These are phyloP conservation scores for Pseudolycoriella hygida DNA, from an alignment of 2,888 invertebrate genomes.

Conservation along the genomic window DNA sequence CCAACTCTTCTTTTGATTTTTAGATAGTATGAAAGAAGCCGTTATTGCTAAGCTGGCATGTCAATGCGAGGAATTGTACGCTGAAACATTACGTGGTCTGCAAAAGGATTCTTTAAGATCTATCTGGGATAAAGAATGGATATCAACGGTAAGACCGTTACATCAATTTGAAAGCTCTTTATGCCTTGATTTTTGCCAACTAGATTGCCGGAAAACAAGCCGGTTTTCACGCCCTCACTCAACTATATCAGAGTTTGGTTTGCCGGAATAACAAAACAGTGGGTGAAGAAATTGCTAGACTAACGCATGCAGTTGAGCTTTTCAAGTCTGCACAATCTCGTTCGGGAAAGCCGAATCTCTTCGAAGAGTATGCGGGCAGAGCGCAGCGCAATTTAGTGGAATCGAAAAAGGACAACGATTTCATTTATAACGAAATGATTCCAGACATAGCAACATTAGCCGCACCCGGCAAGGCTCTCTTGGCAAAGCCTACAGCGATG, in stretches of 20 bases:
- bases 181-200: no score
- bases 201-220: slow-evolving; percentile 73
- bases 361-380: slow-evolving; percentile 42
- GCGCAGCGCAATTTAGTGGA: slow-evolving; percentile 55
- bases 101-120: slow-evolving; percentile 65
- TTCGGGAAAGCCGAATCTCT: slow-evolving; percentile 38
- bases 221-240: slow-evolving; percentile 73
- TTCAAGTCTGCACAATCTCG: slow-evolving; percentile 58
- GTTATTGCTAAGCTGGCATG: slow-evolving; percentile 83
- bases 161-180: no score
- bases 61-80: slow-evolving; percentile 86
- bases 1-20: no score
- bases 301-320: slow-evolving; percentile 56
- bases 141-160: slow-evolving; percentile 36
- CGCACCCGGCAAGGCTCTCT: slow-evolving; percentile 61
- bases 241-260: slow-evolving; percentile 74
- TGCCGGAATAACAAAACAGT: slow-evolving; percentile 59
- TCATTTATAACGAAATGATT: slow-evolving; percentile 95
- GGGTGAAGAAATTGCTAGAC: slow-evolving; percentile 81
- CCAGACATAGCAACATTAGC: slow-evolving; percentile 66
- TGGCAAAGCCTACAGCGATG: slow-evolving; percentile 64
- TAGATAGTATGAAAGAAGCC: slow-evolving; percentile 88
- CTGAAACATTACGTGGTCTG: slow-evolving; percentile 76
- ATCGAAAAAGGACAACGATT: slow-evolving; percentile 92
- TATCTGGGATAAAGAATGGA: slow-evolving; percentile 85